Evolutionary conservation across 2,113 vertebrate genomes (phyloP).

Genomic region (Turdus rufiventris): DNA sequence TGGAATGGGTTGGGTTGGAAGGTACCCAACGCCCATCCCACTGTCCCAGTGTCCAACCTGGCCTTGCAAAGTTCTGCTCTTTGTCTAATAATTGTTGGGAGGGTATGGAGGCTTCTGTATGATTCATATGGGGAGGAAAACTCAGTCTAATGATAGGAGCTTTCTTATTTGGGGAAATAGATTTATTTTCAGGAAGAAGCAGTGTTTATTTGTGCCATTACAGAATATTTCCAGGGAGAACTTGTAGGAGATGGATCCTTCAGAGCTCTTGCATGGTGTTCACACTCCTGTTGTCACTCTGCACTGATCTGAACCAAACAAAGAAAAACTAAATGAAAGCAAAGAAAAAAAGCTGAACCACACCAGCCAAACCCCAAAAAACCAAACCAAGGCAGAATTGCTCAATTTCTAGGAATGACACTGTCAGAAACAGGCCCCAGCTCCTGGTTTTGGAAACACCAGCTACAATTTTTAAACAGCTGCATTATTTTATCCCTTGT

Average conservation of each 20-base stretch:
- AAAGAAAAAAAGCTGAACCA: not conserved
- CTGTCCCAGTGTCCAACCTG: rapidly evolving
- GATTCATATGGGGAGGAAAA: not conserved
- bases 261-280: not conserved
- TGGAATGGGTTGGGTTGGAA: too few species aligned
- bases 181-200: not conserved
- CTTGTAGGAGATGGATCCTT: not conserved
- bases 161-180: not conserved
- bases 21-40: not conserved
- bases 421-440: not conserved
- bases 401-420: not conserved
- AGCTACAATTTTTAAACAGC: not conserved
- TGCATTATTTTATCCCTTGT: not conserved
- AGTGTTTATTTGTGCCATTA: not conserved
- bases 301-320: not conserved
- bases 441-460: not conserved
- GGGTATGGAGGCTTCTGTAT: too few species aligned
- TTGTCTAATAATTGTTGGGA: not conserved
- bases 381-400: not conserved
- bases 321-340: not conserved
- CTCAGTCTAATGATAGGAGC: not conserved
- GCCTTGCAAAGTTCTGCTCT: not conserved
- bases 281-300: not conserved
- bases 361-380: not conserved
- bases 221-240: not conserved